phyloP scores from a whole-genome alignment of 2,797 vertebrate species.

The Sylvilagus floridanus region DNA sequence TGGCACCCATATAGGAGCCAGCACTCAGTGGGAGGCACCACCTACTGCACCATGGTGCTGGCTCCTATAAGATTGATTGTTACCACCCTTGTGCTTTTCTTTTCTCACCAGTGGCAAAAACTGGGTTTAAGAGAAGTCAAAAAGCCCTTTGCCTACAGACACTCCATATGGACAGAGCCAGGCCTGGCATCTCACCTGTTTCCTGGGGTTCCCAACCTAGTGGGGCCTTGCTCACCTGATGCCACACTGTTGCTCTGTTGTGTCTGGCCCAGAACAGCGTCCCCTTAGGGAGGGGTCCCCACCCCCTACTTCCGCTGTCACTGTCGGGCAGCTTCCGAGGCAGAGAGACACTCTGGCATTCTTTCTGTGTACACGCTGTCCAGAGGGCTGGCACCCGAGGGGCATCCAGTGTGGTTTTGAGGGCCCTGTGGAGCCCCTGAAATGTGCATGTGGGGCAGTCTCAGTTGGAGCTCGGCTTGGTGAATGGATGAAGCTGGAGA shows the following conservation, averaged over 20 bases:
- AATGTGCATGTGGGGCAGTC: not conserved
- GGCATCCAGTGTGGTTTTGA: not conserved
- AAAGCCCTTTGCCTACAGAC: not conserved
- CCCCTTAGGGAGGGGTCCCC: not conserved
- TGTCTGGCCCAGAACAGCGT: not conserved
- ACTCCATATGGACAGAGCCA: not conserved
- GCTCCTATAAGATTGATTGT: not conserved
- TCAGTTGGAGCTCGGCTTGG: not conserved
- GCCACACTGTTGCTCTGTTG: not conserved
- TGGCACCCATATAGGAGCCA: too few relatives aligned
- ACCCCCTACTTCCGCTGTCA: not conserved
- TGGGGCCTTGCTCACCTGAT: not conserved
- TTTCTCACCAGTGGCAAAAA: slow-evolving; percentile 7
- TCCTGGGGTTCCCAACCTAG: not conserved
- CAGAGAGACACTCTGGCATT: too few relatives aligned
- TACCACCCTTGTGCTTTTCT: not conserved
- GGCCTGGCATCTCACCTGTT: not conserved
- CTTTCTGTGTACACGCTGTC: not conserved
- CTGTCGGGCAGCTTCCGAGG: not conserved
- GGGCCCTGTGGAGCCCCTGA: not conserved
- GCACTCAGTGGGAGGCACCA: too few relatives aligned
- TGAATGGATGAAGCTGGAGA: not conserved
- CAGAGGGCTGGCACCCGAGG: not conserved
- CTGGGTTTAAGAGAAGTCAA: not conserved
- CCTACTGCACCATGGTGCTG: too few relatives aligned